Evolutionary conservation across 2,113 vertebrate genomes (phyloP), one percentile per base, ranked within the genome.

Genomic region (Fulmarus glacialis): DNA sequence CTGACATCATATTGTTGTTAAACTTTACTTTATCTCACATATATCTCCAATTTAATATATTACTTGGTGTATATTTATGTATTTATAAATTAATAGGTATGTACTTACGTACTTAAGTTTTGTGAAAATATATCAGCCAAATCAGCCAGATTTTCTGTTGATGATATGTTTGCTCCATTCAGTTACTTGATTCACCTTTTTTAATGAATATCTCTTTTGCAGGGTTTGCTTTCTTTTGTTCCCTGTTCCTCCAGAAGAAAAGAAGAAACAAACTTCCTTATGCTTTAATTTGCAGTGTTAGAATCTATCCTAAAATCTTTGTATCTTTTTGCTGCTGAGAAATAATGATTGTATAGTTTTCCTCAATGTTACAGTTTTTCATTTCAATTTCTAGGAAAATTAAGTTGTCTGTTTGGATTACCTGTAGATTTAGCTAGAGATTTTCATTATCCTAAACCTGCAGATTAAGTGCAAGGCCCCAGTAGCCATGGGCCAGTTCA

Each of bases 101-200:
- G 5, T 48, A 60, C 7, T 48, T 79, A 40, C 5, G 26, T 29
- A 50, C 5, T 15, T 42, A 40, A 0, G 0, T 58, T 50, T 68
- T 58, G 11, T 50, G 3, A 58, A 72, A 75, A 52, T 24, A 12
- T 72, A 34, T 22, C 1, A 72, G n/a, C 4, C 30, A 85, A 52
- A 52, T 56, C 13, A 82, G 15, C 1, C 11, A 7, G 9, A 48
- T 82, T 83, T 89, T 34, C 21, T 68, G 11, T 15, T 80, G 17
- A 19, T 52, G 6, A 18, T 40, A 11, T 5, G 1, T 66, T 66
- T 79, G 7, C 12, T 82, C 8, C 67, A 7, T 64, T 59, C 34
- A 55, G 10, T 45, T 66, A 53, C 10, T 4, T 5, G 1, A 40
- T 11, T 45, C 20, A 71, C 5, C 4, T 36, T 66, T 78, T 81